A percentile compares a stretch with the other conserved stretches of the same genome.
Conservation (phyloP, 2,888 invertebrate species). For the Drosophila niveifrons region DNA sequence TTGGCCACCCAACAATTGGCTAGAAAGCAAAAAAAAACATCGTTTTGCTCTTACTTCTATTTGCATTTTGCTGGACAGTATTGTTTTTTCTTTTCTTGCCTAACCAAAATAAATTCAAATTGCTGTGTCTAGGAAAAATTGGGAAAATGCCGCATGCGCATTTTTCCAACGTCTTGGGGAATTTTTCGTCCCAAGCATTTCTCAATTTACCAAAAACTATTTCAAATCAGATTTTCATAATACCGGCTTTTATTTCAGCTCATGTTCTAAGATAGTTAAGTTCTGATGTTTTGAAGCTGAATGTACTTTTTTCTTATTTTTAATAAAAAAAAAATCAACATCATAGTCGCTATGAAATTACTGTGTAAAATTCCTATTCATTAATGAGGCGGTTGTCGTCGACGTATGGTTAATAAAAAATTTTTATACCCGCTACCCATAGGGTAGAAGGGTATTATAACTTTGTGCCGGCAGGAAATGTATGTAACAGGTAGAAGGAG, state of each 20-base stretch:
- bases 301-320: no score
- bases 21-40: conserved; percentile 27
- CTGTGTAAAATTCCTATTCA: no score
- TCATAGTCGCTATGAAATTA: no score
- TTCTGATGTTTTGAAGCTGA: no score
- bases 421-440: no score
- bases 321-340: no score
- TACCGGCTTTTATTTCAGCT: conserved; percentile 5
- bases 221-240: conserved; percentile 8
- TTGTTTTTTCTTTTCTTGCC: conserved; percentile 31
- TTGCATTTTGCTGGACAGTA: conserved; percentile 58
- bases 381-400: no score
- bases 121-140: conserved; percentile 28
- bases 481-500: no score
- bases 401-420: no score
- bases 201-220: conserved; percentile 47
- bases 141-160: conserved; percentile 25
- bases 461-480: no score
- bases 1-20: conserved; percentile 4
- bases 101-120: conserved; percentile 65
- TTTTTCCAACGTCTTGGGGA: conserved; percentile 22
- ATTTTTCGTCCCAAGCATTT: conserved; percentile 24
- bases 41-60: conserved; percentile 64
- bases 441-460: no score
- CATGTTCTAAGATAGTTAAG: not conserved